A percentile compares a stretch with the other conserved stretches of the same genome.
Conservation (phyloP, 2,113 vertebrate genomes). For the Pomatostomus ruficeps region DNA sequence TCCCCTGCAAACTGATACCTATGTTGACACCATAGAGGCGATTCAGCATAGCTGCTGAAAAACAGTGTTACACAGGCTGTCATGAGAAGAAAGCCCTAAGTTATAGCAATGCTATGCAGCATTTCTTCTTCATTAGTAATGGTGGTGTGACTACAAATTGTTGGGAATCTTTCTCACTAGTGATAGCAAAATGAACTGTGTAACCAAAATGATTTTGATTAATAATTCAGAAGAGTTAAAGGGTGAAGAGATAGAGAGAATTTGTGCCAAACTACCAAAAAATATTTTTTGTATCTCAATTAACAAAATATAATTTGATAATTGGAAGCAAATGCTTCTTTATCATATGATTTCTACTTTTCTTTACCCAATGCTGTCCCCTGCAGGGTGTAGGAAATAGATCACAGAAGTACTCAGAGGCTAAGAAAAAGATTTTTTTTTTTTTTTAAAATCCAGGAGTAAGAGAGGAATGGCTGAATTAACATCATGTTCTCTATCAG, state of each 20-base stretch:
- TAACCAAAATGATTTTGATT: constrained; percentile 62
- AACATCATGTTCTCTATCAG: neutral
- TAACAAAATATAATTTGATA: constrained; percentile 73
- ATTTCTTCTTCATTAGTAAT: constrained; percentile 51
- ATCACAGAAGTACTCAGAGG: constrained; percentile 45
- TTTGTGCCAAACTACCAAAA: neutral
- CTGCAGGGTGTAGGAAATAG: constrained; percentile 78
- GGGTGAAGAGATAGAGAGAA: neutral
- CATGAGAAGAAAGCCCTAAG: constrained; percentile 62
- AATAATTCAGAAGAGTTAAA: constrained; percentile 50
- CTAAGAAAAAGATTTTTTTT: neutral
- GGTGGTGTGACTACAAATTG: constrained; percentile 21
- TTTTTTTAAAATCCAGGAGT: neutral
- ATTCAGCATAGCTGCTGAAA: constrained; percentile 60
- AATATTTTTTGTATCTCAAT: constrained; percentile 64
- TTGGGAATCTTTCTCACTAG: neutral
- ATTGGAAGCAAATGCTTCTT: constrained; percentile 75
- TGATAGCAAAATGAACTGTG: neutral
- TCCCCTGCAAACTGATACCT: constrained; percentile 67
- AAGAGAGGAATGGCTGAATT: neutral
- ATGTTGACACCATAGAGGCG: constrained; percentile 67
- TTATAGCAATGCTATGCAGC: constrained; percentile 66
- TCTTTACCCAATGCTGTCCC: constrained; percentile 82
- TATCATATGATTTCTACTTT: constrained; percentile 71
- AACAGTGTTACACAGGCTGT: constrained; percentile 67